Conservation (phyloP, 2,888 invertebrate genomes). For the Pterobdella sp. region DNA sequence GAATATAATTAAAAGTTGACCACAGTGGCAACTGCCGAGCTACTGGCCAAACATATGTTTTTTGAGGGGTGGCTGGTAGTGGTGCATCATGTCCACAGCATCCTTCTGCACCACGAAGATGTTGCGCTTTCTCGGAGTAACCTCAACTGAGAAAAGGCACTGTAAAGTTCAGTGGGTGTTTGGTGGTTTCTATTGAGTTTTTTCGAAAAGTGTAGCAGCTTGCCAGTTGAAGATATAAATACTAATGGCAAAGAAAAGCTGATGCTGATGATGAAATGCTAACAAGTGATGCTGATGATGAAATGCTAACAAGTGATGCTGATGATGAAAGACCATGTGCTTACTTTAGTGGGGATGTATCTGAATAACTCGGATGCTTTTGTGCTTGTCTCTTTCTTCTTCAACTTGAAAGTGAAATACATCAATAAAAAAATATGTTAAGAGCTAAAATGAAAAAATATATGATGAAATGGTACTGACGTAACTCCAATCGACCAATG, state of each 20-base stretch:
- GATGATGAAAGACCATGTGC: neutral
- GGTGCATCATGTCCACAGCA: slow-evolving; percentile 1
- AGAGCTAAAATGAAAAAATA: neutral
- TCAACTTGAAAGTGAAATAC: neutral
- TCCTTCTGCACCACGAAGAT: slow-evolving; percentile 17
- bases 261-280: no score
- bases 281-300: neutral
- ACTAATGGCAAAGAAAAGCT: neutral
- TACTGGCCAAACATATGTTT: slow-evolving; percentile 12
- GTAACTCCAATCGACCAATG: slow-evolving; percentile 10
- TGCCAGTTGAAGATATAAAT: neutral
- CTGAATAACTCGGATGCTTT: neutral
- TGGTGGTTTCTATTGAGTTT: neutral
- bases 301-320: no score
- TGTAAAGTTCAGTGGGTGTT: neutral
- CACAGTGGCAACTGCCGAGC: neutral
- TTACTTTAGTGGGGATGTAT: neutral
- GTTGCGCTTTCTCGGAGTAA: neutral
- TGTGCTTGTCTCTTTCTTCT: neutral
- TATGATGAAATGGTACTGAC: neutral
- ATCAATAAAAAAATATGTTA: neutral
- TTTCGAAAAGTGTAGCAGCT: neutral
- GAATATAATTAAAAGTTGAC: neutral
- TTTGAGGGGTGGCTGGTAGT: slow-evolving; percentile 16
- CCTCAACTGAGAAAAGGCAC: slow-evolving; percentile 7